Evolutionary conservation across 2,113 vertebrate species (phyloP).

Genomic region (Pyrgilauda ruficollis): DNA sequence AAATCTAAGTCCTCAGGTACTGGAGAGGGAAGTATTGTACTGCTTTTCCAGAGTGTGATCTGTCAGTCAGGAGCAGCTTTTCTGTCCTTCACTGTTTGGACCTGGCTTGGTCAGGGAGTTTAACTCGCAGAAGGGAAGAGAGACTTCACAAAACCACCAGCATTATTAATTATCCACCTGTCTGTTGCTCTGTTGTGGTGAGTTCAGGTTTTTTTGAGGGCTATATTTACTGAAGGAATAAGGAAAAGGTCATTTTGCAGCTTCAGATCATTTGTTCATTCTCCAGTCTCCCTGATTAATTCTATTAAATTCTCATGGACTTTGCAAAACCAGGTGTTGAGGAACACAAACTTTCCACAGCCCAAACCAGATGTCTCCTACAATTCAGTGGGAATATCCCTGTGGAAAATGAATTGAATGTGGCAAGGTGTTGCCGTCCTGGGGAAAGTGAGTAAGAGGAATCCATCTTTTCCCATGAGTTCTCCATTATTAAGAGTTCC

Average conservation of each 20-base stretch:
- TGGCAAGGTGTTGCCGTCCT: neutral
- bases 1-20: neutral
- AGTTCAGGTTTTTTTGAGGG: neutral
- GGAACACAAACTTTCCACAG: neutral
- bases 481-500: neutral
- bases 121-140: neutral
- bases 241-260: neutral
- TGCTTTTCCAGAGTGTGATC: neutral
- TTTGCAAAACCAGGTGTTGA: neutral
- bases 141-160: neutral
- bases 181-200: neutral
- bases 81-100: neutral
- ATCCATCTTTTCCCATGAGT: neutral
- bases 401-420: neutral
- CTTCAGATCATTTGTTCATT: neutral
- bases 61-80: neutral
- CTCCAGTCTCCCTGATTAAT: neutral
- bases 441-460: neutral
- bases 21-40: accelerated
- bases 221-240: neutral
- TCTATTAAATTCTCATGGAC: neutral
- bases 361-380: neutral
- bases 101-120: neutral
- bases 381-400: neutral
- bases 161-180: neutral